Base-by-base conservation (phyloP, 2,113 vertebrate genomes). In the Apaloderma vittatum region DNA sequence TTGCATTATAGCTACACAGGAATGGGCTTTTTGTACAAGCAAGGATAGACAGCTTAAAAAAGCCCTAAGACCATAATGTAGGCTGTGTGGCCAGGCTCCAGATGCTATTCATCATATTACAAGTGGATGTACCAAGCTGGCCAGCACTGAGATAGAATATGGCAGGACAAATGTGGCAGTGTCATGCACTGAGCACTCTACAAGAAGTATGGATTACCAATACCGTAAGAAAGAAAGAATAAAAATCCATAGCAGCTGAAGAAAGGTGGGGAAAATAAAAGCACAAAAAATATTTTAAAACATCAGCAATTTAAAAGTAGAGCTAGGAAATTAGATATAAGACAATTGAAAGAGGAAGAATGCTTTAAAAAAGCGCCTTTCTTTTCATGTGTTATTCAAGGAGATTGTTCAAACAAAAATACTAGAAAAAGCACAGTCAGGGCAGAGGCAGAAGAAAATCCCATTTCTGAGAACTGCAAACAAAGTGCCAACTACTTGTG, bases 21-120 rank as follows among this genome's bases (percentile, higher is more conserved):
- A 89, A 48, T 11, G 52, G 26, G 15, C 14, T 71, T 15, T 89
- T 94, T 84, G 45, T 67, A 74, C 43, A 48, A 67, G 89, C 26
- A 92, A 87, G 86, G 76, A 94, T 86, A 94, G 79, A 91, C 67
- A 32, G 45, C 20, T 89, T 89, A 6, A 72, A 95, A 88, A 84
- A 59, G 6, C 61, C 30, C 13, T n/a, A 68, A 57, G 21, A 81
- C 18, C 48, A 72, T 48, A 78, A 93, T 20, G 37, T 46, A 91
- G 59, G 16, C 49, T 94, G 45, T 72, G 70, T 96, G 91, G 86
- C 68, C 65, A 91, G 65, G 65, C 3, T 96, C 61, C 94, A 94
- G 57, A 36, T 81, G 24, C 14, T 87, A 75, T 96, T 94, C 68
- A 81, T 97, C 91, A 63, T 87, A 80, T 91, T 84, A 18, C 49